Evolutionary conservation across 2,797 vertebrate genomes (phyloP).

Genomic region (Sorex maritimensis): DNA sequence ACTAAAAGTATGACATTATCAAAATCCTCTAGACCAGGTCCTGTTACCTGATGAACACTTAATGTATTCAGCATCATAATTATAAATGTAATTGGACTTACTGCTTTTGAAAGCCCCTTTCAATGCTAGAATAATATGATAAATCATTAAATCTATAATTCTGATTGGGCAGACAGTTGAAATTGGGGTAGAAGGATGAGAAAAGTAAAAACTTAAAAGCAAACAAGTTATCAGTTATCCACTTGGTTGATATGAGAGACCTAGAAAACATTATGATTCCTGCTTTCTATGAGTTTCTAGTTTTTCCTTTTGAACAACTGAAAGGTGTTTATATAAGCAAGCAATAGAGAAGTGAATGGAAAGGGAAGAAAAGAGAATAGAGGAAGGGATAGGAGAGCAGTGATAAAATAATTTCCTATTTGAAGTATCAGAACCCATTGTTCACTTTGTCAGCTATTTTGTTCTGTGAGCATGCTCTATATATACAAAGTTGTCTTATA

Average conservation of each 20-base stretch:
- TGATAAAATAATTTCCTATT: not conserved
- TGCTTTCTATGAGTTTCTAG: not conserved
- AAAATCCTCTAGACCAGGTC: not conserved
- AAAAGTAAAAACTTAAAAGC: conserved; percentile 15
- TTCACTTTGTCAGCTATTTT: not conserved
- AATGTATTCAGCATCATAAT: not conserved
- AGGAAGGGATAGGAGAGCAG: not conserved
- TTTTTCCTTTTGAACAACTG: not conserved
- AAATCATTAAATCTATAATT: conserved; percentile 1
- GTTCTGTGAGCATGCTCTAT: not conserved
- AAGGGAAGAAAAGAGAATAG: not conserved
- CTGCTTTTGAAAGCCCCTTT: not conserved
- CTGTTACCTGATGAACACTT: not conserved
- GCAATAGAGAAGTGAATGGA: not conserved
- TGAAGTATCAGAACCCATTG: not conserved
- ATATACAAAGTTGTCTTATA: not conserved
- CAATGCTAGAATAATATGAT: not conserved
- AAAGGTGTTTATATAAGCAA: not conserved
- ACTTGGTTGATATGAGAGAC: not conserved
- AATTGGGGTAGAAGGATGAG: rapidly evolving
- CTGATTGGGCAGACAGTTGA: not conserved
- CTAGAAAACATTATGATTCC: not conserved
- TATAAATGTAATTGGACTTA: not conserved
- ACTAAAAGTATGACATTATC: conserved; percentile 4
- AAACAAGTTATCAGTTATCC: not conserved